Evolutionary conservation across 2,797 vertebrate species (phyloP).

Genomic region (Oreonectes daqikongensis): DNA sequence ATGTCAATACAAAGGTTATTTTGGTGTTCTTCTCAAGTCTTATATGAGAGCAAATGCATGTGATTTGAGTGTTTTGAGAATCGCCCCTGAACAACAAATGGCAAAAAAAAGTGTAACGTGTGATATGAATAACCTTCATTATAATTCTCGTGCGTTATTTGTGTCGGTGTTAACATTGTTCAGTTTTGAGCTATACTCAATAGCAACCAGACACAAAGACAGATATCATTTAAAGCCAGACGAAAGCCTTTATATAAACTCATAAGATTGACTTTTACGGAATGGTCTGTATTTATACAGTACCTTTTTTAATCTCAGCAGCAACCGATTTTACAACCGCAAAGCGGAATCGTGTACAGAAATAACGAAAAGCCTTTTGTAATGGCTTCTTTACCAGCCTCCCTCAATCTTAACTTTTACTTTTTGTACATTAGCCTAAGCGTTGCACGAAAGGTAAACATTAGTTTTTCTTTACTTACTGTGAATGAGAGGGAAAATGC

Average conservation of each 20-base stretch:
- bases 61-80: not conserved
- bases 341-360: not conserved
- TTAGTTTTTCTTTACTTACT: slow-evolving; percentile 69
- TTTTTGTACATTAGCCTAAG: not conserved
- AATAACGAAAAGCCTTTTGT: not conserved
- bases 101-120: not conserved
- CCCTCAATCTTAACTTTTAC: not conserved
- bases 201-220: not conserved
- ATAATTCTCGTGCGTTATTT: not conserved
- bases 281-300: not conserved
- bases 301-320: no score
- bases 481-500: slow-evolving; percentile 65
- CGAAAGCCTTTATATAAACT: not conserved
- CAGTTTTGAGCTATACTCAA: not conserved
- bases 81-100: not conserved
- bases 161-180: not conserved
- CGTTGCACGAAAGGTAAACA: not conserved
- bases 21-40: not conserved
- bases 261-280: not conserved
- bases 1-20: no score
- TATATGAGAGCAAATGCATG: not conserved
- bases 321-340: no score
- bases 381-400: not conserved
- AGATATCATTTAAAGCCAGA: not conserved
- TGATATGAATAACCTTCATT: not conserved